Conservation (phyloP, 2,113 vertebrate genomes). For the Zosterops pallidus region DNA sequence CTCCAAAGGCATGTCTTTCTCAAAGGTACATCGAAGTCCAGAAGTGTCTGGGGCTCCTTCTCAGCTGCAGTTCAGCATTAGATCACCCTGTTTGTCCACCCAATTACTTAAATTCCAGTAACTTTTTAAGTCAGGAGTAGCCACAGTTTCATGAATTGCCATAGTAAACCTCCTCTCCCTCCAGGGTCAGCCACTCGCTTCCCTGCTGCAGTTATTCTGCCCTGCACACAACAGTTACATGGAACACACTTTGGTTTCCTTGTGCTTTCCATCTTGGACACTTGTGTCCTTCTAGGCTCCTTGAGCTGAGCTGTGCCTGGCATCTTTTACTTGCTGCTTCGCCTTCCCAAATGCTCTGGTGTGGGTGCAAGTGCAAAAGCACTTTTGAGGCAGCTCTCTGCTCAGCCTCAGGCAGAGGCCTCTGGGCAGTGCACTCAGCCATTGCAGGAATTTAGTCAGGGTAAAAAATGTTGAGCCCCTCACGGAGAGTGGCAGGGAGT, state of each 20-base stretch:
- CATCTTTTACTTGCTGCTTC: not conserved
- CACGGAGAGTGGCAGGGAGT: not conserved
- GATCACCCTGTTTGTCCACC: not conserved
- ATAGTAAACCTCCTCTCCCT: not conserved
- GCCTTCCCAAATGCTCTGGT: not conserved
- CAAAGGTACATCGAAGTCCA: not conserved
- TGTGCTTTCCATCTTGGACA: not conserved
- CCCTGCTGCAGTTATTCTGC: not conserved
- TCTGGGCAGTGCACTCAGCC: not conserved
- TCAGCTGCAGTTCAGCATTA: not conserved
- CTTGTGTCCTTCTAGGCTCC: not conserved
- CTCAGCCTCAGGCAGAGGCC: not conserved
- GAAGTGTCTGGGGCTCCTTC: not conserved
- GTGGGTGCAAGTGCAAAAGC: not conserved
- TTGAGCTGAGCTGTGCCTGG: not conserved
- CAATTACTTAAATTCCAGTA: not conserved
- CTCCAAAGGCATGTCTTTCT: not conserved
- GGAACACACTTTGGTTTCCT: not conserved
- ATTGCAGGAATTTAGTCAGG: not conserved
- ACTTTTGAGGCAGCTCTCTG: not conserved
- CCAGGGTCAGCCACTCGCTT: not conserved
- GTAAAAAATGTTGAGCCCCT: not conserved
- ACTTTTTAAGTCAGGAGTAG: not conserved
- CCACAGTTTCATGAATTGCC: not conserved
- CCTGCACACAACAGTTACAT: not conserved